A percentile compares a stretch with the other conserved stretches of the same genome.
Evolutionary conservation across 2,888 invertebrate genomes (phyloP).

Genomic region (Helobdella robusta): DNA sequence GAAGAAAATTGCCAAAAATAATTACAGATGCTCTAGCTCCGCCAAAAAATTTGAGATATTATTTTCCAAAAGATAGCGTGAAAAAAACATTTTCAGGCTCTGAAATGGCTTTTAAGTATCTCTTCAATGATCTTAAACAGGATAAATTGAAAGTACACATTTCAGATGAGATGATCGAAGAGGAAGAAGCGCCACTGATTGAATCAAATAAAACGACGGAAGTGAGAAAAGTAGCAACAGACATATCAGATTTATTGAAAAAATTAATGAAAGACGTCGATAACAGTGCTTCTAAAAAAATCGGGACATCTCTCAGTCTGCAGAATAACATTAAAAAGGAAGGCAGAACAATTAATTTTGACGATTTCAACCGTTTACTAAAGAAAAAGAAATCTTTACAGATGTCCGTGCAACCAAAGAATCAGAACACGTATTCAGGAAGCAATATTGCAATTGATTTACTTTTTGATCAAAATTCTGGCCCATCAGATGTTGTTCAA

Average conservation of each 20-base stretch:
- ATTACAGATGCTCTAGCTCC: too few relatives aligned
- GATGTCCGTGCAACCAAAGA: too few relatives aligned
- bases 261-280: background rate
- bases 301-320: background rate
- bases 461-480: too few relatives aligned
- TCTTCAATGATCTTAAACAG: background rate
- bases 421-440: background rate
- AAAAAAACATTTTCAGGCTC: background rate
- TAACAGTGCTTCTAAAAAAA: background rate
- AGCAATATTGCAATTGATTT: too few relatives aligned
- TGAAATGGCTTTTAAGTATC: background rate
- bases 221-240: constrained; percentile 8
- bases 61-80: background rate
- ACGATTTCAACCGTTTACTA: background rate
- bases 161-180: too few relatives aligned
- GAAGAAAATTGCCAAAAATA: too few relatives aligned
- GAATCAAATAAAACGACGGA: background rate
- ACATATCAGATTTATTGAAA: constrained; percentile 5
- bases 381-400: background rate
- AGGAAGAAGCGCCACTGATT: background rate
- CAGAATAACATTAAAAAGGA: background rate
- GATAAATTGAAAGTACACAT: background rate
- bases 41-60: background rate
- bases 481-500: too few relatives aligned
- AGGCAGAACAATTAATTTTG: too few relatives aligned